Evolutionary conservation across 1,140 invertebrate species (phyloP), one percentile per base, ranked within the genome.

Genomic region (Papilio polytes): DNA sequence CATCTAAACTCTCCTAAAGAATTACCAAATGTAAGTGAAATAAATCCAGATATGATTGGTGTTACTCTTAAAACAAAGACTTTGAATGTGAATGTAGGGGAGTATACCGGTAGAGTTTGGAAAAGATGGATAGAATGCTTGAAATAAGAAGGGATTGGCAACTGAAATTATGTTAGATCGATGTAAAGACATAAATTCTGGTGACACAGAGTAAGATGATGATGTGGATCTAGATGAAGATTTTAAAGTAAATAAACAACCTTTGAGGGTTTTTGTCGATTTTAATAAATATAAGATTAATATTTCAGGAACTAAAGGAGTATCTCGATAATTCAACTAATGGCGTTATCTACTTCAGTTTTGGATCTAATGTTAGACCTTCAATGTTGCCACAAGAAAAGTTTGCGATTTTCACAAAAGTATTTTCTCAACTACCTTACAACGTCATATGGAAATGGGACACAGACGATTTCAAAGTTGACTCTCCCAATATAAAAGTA

Each of bases 281-380:
- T 36, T 18, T 1, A 72, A 36, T 18, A 36, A 18, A 18, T 6
- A 10, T n/a, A n/a, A n/a, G n/a, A 44, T 44, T 18, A n/a, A 41
- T 74, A 20, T 85, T 81, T 76, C 22, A 89, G 85, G 87, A 85
- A 41, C 53, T 88, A 4, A 81, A 86, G 81, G 18, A 51, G 4
- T 87, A 87, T 63, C 73, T 89, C 22, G 84, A 89, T 63, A 77
- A 82, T 18, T 89, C 85, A 1, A 82, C 80, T 22, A 82, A 88
- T 41, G 86, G 85, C 46, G 93, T 96, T 0, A 88, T 96, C 36
- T 88, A 95, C 78, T 87, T 96, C 73, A 95, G 94, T 46, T 90
- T 97, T 80, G 96, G 97, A 9, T 95, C 96, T 13, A 96, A 95
- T 80, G 82, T 96, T 0, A 92, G 93, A 46, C 90, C 94, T 13